These are phyloP conservation scores for Diuraphis noxia DNA, from an alignment of 1,140 invertebrate genomes.

Conservation along the genomic window DNA sequence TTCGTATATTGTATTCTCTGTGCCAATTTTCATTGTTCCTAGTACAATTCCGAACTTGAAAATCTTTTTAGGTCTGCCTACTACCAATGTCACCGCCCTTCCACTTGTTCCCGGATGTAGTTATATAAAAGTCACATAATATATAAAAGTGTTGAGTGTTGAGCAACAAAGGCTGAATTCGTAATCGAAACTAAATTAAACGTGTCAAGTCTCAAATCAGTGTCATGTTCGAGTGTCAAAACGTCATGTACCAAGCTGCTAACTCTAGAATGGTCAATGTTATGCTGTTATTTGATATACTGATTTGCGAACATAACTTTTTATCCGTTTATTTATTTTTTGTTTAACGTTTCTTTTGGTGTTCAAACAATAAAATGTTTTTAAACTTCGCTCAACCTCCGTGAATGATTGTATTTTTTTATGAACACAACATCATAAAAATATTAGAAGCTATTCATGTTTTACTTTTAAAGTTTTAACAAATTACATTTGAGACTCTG, in stretches of 20 bases:
- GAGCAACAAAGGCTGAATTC: not conserved
- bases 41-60: not conserved
- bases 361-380: not conserved
- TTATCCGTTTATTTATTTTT: not conserved
- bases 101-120: not conserved
- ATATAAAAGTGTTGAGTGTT: not conserved
- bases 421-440: not conserved
- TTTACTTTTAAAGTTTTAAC: not conserved
- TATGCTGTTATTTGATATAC: not conserved
- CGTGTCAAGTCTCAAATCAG: not conserved
- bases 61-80: not conserved
- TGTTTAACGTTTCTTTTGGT: not conserved
- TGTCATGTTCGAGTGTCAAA: not conserved
- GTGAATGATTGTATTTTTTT: not conserved
- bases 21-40: not conserved
- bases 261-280: not conserved
- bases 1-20: not conserved
- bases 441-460: not conserved
- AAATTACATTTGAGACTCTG: not conserved
- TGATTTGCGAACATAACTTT: not conserved
- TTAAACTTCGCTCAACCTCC: not conserved
- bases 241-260: not conserved
- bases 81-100: not conserved
- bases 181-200: not conserved
- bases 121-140: not conserved